Evolutionary conservation across 2,888 invertebrate genomes (phyloP), one percentile per base, ranked within the genome.

Genomic region (Hirtodrosophila cameraria): DNA sequence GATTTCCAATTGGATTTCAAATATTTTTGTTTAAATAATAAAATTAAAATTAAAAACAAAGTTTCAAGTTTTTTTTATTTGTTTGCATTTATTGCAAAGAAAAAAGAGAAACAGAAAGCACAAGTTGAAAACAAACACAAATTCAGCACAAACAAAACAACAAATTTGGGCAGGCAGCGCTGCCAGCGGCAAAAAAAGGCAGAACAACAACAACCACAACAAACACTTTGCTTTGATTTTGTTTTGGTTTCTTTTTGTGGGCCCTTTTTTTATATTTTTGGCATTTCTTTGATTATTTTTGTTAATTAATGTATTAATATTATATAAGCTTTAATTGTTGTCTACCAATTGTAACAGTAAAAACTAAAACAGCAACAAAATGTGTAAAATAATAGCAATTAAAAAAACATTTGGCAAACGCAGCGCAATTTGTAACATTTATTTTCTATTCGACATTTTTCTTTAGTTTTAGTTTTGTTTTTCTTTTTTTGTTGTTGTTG

Each of bases 111-210:
- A 58, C 13, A 38, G 35, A 39, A 25, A 16, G 49, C 45, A 35
- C 28, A 45, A 38, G 45, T 27, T 16, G 35, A 45, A 59, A 77
- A 53, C 38, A 68, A 58, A 75, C 45, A 78, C 58, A 58, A 58
- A 71, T 54, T 65, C 61, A 70, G 60, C 68, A 66, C 79, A 78
- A 54, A 43, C 66, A 79, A 53, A 75, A 82, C 76, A 79, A 59
- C 6, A n/a, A 43, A 41, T 59, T 55, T 46, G 31, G 46, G n/a
- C 41, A 45, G 48, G 54, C 83, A 57, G 73, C 58, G 36, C 62
- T 50, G 61, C 42, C 50, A 62, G 53, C 63, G 62, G 62, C 62
- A 33, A 16, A 61, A 18, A 13, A 18, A 45, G 42, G 27, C 55
- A 67, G 33, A 67, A 42, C 54, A 73, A 59, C 39, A 62, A 30